phyloP scores from a whole-genome alignment of 2,797 vertebrate genomes.

The Peromyscus eremicus region DNA sequence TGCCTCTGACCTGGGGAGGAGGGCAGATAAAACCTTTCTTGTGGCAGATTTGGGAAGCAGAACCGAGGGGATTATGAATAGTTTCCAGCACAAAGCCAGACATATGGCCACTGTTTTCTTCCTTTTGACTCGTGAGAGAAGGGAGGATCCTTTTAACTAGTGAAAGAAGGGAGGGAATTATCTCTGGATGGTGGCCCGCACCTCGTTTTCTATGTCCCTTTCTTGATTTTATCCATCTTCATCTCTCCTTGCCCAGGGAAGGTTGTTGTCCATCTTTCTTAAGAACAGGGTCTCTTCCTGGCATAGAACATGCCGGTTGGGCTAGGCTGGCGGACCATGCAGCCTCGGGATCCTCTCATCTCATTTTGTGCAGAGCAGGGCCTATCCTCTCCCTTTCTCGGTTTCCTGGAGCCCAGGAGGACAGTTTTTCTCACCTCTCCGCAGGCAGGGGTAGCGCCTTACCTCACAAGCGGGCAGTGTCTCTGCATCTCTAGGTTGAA shows the following conservation, averaged over 20 bases:
- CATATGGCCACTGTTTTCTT: conserved; percentile 28
- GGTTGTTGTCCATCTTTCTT: not conserved
- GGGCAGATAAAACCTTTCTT: not conserved
- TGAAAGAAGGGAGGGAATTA: conserved; percentile 10
- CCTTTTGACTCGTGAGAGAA: not conserved
- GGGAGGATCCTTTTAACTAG: not conserved
- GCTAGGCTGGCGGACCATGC: not conserved
- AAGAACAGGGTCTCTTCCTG: not conserved
- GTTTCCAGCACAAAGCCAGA: conserved; percentile 14
- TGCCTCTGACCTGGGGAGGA: not conserved
- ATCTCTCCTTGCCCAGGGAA: not conserved
- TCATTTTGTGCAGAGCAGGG: not conserved
- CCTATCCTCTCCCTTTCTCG: not conserved
- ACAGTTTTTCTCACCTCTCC: not conserved
- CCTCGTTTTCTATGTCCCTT: not conserved
- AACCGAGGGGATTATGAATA: conserved; percentile 47
- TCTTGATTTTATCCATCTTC: conserved; percentile 12
- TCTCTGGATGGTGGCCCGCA: not conserved
- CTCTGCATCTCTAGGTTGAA: not conserved
- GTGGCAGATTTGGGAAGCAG: conserved; percentile 22
- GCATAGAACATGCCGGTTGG: not conserved
- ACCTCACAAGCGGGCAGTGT: not conserved
- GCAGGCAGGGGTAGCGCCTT: not conserved
- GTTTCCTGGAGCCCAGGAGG: not conserved
- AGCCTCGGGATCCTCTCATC: not conserved